A percentile compares a stretch with the other conserved stretches of the same genome.
These are phyloP conservation scores for Popillia japonica DNA, from an alignment of 1,140 invertebrate genomes.

Conservation along the genomic window DNA sequence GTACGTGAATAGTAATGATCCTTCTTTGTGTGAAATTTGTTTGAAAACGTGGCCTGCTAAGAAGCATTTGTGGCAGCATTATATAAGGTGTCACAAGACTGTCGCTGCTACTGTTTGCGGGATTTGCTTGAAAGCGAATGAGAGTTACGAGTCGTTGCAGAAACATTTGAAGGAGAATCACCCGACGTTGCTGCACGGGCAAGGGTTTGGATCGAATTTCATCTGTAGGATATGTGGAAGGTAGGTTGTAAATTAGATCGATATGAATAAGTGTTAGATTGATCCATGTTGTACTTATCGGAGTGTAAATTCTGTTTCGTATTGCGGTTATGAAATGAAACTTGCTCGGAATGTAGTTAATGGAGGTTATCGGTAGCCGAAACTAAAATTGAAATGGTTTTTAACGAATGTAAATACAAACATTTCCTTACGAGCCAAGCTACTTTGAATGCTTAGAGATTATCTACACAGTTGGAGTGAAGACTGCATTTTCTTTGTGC, in stretches of 20 bases:
- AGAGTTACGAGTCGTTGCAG: slow-evolving; percentile 63
- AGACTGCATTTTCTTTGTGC: too few relatives aligned
- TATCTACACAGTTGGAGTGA: too few relatives aligned
- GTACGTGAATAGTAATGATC: slow-evolving; percentile 59
- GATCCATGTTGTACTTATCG: too few relatives aligned
- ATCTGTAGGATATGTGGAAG: slow-evolving; percentile 69
- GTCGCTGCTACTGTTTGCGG: slow-evolving; percentile 69
- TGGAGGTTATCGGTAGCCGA: too few relatives aligned
- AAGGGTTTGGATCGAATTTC: slow-evolving; percentile 68
- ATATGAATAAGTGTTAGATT: too few relatives aligned
- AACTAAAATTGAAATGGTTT: too few relatives aligned
- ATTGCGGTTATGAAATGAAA: too few relatives aligned
- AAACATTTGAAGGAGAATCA: slow-evolving; percentile 65
- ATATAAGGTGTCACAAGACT: slow-evolving; percentile 67
- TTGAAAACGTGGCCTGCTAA: slow-evolving; percentile 70
- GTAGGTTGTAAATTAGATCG: neutral
- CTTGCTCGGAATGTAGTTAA: too few relatives aligned
- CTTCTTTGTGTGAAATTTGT: slow-evolving; percentile 66
- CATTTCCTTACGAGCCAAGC: too few relatives aligned
- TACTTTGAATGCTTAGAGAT: too few relatives aligned
- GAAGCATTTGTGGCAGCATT: slow-evolving; percentile 71
- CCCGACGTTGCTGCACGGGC: slow-evolving; percentile 61
- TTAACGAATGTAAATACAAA: too few relatives aligned
- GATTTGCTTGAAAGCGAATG: slow-evolving; percentile 68
- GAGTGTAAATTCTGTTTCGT: too few relatives aligned